These are phyloP conservation scores for Cebus imitator DNA, from an alignment of 2,113 vertebrate species.

Conservation along the genomic window DNA sequence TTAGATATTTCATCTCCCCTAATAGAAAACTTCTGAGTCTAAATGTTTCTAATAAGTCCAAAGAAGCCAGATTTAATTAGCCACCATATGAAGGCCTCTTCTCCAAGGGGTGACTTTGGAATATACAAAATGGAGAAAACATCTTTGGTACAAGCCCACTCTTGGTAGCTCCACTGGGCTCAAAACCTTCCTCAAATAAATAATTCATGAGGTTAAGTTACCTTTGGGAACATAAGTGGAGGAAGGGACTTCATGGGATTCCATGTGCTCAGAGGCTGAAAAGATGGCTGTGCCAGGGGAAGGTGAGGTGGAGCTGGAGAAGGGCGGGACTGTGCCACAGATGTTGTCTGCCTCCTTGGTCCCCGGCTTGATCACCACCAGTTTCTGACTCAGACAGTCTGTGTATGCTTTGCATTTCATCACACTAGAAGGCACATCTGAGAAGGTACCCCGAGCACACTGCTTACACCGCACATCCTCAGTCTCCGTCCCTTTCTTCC, in stretches of 20 bases:
- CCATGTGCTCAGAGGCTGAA: constrained; percentile 49
- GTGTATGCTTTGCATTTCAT: constrained; percentile 90
- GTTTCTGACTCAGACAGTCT: constrained; percentile 90
- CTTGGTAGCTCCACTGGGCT: neutral
- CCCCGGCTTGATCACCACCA: constrained; percentile 87
- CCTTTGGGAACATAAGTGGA: constrained; percentile 83
- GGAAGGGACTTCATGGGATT: constrained; percentile 75
- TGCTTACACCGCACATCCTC: constrained; percentile 93
- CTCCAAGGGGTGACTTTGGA: neutral
- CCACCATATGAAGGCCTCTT: neutral
- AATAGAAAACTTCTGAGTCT: constrained; percentile 27
- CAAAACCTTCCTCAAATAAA: neutral
- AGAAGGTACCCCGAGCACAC: constrained; percentile 93
- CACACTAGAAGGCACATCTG: constrained; percentile 88
- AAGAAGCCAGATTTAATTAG: constrained; percentile 57
- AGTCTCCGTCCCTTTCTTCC: constrained; percentile 89
- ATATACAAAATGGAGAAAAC: neutral
- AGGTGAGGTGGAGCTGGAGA: constrained; percentile 61
- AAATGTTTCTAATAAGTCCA: constrained; percentile 36
- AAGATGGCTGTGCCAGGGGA: constrained; percentile 64
- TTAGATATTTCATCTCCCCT: neutral
- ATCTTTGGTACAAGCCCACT: neutral
- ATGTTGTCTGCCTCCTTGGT: constrained; percentile 90
- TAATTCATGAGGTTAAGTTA: constrained; percentile 64
- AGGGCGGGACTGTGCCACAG: constrained; percentile 84